Base-by-base conservation (phyloP, 23 tunicate species). In the Ascidia mentula region DNA sequence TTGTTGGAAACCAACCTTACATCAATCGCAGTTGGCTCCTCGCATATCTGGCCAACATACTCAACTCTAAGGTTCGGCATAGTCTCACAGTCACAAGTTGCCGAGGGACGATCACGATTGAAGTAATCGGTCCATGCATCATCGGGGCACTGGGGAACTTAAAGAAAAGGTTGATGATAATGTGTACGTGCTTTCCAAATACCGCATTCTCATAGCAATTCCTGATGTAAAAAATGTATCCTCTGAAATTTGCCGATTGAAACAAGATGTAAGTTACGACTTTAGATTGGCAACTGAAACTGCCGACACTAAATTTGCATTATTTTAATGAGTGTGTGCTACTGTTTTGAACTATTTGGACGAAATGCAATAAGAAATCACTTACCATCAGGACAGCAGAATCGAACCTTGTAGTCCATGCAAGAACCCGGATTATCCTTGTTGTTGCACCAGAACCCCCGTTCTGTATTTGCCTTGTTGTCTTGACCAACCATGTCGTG, bases 21-120 rank as follows among this genome's bases (percentile, higher is more conserved):
- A 53, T 53, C 65, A 53, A 72, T 72, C 22, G 76, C 76, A 22
- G 76, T 72, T 12, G 76, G 76, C 6, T 72, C n/a, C 8, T 37
- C 40, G 0, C 76, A 72, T 12, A 72, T 72, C 33, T 22, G 8
- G 37, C 32, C 76, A 53, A 28, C 28, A 32, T 72, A 9, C 9
- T 72, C 76, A 0, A 0, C 20, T 0, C 76, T 15, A 0, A 72
- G 20, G 0, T 22, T 8, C 0, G 0, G 7, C 18, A 72, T 37
- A 18, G 76, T 72, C 33, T 72, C 76, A 37, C 40, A 72, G 20
- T 72, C 76, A 72, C 76, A 36, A 13, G 17, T 26, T 35, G 9
- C 36, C 9, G 76, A 72, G 0, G 76, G 76, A 18, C 20, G 17
- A 37, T 72, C 76, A 37, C 76, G 76, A 72, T 72, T 18, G 18